Evolutionary conservation across 1,140 invertebrate genomes (phyloP), one percentile per base, ranked within the genome.

Genomic region (Globodera rostochiensis): DNA sequence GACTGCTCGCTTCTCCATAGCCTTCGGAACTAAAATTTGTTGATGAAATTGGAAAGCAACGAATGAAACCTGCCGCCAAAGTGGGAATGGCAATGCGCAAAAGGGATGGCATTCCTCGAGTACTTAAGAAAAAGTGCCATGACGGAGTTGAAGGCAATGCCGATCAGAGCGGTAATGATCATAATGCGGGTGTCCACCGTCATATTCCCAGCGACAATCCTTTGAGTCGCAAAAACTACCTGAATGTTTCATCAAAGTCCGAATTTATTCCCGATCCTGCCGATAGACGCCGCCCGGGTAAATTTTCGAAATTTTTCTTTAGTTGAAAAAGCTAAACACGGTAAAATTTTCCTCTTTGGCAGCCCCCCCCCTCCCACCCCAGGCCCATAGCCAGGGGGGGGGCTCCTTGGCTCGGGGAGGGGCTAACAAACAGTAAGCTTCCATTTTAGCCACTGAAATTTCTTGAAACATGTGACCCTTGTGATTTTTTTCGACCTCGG

Each of bases 121-220:
- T 60, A 82, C 25, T 77, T 77, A 4, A 77, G n/a, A 21, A 82
- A 25, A 13, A 82, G 49, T n/a, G 19, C 79, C 79, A 80, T 80
- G 19, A 82, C 71, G n/a, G 98, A 91, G 92, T 99, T 99, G 74
- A 99, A 94, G 79, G 93, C 91, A 74, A 99, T 95, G 4, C 96
- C 97, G 80, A 97, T 91, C 5, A 92, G 94, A 13, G 96, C 96
- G 0, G 96, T 97, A 86, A 98, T 95, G 50, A 98, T 90, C 97
- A 99, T 99, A 81, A 97, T 93, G 60, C 91, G 92, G 19, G 94
- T 93, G 87, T 98, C 92, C n/a, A 99, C 94, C 87, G 96, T 94
- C 90, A 95, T 98, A 84, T 95, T 90, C 81, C 93, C 92, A 76
- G 93, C 92, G 13, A 96, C 93, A 66, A 98, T 92, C 78, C 97